phyloP scores from a whole-genome alignment of 1,140 invertebrate genomes.

The Geopemphigus sp. region DNA sequence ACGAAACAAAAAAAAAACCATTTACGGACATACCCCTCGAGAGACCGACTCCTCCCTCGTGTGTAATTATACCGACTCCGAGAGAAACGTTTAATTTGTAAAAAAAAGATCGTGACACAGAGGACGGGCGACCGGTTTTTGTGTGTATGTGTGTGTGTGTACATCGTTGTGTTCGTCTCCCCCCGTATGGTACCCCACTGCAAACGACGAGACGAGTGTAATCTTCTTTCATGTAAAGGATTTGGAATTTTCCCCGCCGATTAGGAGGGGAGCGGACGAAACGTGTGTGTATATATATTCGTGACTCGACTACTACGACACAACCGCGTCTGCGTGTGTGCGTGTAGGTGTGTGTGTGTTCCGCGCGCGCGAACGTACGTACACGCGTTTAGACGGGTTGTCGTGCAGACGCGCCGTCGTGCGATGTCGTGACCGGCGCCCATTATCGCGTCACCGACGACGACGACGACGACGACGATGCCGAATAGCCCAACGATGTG shows the following conservation, averaged over 20 bases:
- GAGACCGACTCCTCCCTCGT: constrained; percentile 23
- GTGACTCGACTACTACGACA: constrained; percentile 14
- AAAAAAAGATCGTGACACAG: constrained; percentile 45
- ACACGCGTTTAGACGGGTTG: constrained; percentile 8
- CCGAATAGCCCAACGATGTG: too few species aligned
- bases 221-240: constrained; percentile 1
- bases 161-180: background rate
- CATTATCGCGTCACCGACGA: constrained; percentile 18
- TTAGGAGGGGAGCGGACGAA: background rate
- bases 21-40: constrained; percentile 40
- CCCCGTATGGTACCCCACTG: background rate
- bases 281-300: background rate
- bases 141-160: background rate
- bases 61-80: constrained; percentile 28
- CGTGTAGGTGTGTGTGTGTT: too few species aligned
- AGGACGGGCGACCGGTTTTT: constrained; percentile 48
- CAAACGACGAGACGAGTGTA: background rate
- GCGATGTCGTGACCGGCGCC: constrained; percentile 41
- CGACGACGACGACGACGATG: too few species aligned
- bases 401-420: constrained; percentile 9
- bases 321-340: background rate
- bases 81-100: constrained; percentile 48
- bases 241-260: background rate
- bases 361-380: too few species aligned
- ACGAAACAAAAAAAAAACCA: constrained; percentile 16